Evolutionary conservation across 2,797 vertebrate species (phyloP), one percentile per base, ranked within the genome.

Genomic region (Spondyliosoma cantharus): DNA sequence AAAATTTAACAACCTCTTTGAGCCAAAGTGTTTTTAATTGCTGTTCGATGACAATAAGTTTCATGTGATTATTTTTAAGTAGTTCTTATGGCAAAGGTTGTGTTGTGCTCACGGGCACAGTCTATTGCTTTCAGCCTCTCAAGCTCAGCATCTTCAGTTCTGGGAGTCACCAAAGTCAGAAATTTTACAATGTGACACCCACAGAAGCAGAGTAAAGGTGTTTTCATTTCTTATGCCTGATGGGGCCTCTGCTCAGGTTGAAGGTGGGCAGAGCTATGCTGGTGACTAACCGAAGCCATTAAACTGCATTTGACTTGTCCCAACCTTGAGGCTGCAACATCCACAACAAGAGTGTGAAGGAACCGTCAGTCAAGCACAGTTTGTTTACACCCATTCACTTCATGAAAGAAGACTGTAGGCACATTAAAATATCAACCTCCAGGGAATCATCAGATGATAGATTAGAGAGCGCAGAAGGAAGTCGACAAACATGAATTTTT

Each of bases 1-100:
- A 50, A 60, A 76, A 65, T 69, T 68, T 27, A 62, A 71, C n/a
- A 64, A 61, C n/a, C 46, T 56, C 43, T 54, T 64, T 16, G 19
- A 60, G 61, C 46, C 57, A 54, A 73, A 43, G 16, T 22, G 7
- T 57, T 37, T 58, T 50, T 45, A 13, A 22, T 27, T 48, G 17
- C 46, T 60, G 53, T 22, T 61, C 13, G 25, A 8, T 46, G 42
- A 61, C 8, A 50, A 60, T 1, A 6, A 29, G 16, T 27, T 67
- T 25, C 9, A 58, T 52, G n/a, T 37, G 22, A 22, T 74, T 27
- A 54, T 4, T 37, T 76, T 60, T 16, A 15, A 54, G 14, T 15
- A 5, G 52, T 29, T 57, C 25, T 46, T 5, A 68, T 57, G 16
- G 15, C 2, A 13, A 13, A 27, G 5, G 0, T 2, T 32, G 12